These are phyloP conservation scores for Bucorvus abyssinicus DNA, from an alignment of 2,797 vertebrate species.

Conservation along the genomic window DNA sequence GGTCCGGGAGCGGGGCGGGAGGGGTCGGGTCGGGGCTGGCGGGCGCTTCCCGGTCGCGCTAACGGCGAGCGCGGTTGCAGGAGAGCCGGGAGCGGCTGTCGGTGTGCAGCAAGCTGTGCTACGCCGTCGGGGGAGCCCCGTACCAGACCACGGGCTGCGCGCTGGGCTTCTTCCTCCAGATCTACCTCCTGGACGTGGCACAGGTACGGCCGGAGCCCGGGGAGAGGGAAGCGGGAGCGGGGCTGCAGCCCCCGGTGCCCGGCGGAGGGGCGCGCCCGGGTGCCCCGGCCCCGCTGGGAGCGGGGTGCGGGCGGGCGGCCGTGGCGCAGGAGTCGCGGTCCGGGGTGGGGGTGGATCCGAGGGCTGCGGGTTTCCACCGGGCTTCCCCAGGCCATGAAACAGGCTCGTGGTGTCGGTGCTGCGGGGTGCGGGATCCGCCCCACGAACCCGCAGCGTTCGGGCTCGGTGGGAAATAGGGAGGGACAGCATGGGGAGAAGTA, in stretches of 20 bases:
- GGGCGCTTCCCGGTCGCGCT: neutral
- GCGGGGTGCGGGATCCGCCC: fast-evolving
- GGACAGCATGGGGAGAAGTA: fast-evolving
- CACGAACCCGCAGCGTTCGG: fast-evolving
- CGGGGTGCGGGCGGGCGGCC: fast-evolving
- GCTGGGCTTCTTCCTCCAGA: conserved; percentile 95
- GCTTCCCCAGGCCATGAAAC: neutral
- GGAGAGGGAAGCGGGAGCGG: neutral
- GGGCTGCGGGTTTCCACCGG: neutral
- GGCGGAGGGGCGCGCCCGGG: neutral
- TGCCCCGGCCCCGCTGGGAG: neutral
- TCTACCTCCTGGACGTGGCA: conserved; percentile 93
- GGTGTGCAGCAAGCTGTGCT: conserved; percentile 92
- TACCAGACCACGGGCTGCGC: conserved; percentile 97
- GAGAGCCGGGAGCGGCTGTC: conserved; percentile 80
- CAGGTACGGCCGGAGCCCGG: conserved; percentile 80
- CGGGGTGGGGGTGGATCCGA: neutral
- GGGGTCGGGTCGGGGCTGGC: neutral
- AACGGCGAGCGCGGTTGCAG: neutral
- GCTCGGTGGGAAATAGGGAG: neutral
- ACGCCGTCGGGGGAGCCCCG: conserved; percentile 91
- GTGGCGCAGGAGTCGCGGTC: neutral
- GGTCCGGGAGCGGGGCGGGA: fast-evolving
- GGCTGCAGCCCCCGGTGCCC: neutral
- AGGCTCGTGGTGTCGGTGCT: neutral